Conservation (phyloP, 2,888 invertebrate genomes). For the Amblyteles armatorius region DNA sequence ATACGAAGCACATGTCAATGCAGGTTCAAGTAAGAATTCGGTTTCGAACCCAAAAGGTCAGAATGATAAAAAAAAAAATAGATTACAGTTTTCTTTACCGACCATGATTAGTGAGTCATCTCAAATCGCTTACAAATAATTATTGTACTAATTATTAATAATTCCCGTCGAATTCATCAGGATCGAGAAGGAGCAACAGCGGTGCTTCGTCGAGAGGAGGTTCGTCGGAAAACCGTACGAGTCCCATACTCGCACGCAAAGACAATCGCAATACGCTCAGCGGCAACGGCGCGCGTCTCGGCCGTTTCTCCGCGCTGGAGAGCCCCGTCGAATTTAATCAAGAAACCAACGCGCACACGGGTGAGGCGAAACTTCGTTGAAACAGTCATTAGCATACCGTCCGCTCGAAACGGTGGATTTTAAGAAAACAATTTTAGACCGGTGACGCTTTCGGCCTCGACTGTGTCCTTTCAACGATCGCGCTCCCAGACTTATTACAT, state of each 20-base stretch:
- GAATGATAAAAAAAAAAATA: too few relatives aligned
- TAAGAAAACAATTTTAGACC: background rate
- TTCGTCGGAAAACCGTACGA: slow-evolving; percentile 85
- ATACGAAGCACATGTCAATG: too few relatives aligned
- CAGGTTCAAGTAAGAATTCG: too few relatives aligned
- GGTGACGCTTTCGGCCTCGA: background rate
- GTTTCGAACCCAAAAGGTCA: too few relatives aligned
- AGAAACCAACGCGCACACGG: slow-evolving; percentile 71
- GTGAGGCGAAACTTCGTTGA: slow-evolving; percentile 61
- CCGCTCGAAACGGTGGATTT: background rate
- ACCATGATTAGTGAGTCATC: too few relatives aligned
- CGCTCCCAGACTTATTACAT: background rate
- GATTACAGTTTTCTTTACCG: too few relatives aligned
- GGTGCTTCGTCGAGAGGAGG: slow-evolving; percentile 87
- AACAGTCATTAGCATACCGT: background rate
- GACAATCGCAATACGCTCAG: slow-evolving; percentile 76
- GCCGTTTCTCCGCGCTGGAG: slow-evolving; percentile 71
- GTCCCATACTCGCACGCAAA: slow-evolving; percentile 76
- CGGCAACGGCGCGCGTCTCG: slow-evolving; percentile 69
- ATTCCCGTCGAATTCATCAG: slow-evolving; percentile 75
- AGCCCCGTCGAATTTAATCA: slow-evolving; percentile 74
- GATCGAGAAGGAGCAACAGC: slow-evolving; percentile 86
- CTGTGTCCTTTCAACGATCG: background rate
- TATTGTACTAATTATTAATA: background rate
- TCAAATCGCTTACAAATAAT: background rate